phyloP scores from a whole-genome alignment of 2,888 invertebrate genomes.

The Dysmachus trigonus region DNA sequence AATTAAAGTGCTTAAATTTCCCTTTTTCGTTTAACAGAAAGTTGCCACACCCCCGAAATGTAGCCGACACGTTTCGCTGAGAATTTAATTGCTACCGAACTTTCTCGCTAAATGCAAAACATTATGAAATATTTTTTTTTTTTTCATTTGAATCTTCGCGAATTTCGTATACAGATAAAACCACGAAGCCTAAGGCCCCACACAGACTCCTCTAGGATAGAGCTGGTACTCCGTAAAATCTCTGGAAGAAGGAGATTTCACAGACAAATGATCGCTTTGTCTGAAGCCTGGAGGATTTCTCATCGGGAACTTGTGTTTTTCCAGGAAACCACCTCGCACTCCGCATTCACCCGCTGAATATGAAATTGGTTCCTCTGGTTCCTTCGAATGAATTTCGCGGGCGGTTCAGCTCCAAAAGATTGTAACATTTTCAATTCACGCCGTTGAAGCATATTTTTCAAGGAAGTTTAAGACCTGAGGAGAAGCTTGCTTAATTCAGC shows the following conservation, averaged over 20 bases:
- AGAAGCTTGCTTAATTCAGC: neutral
- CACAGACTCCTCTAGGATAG: neutral
- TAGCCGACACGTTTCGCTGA: neutral
- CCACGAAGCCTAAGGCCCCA: neutral
- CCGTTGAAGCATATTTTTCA: neutral
- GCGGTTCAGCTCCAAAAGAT: neutral
- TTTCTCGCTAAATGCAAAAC: neutral
- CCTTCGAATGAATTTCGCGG: neutral
- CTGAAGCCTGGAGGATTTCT: neutral
- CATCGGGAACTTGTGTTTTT: neutral
- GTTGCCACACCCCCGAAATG: neutral
- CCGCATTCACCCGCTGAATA: neutral
- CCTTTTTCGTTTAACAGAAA: neutral
- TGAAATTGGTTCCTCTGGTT: neutral
- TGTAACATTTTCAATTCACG: no score
- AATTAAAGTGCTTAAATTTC: neutral
- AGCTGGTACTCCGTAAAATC: neutral
- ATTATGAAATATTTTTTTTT: neutral
- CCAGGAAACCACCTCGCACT: neutral
- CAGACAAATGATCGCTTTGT: neutral
- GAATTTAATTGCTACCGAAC: neutral
- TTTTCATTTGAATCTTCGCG: neutral
- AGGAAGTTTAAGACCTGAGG: neutral
- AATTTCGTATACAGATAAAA: neutral
- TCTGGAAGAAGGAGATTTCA: neutral